Evolutionary conservation across 2,888 invertebrate genomes (phyloP).

Genomic region (Apodemia duryi): DNA sequence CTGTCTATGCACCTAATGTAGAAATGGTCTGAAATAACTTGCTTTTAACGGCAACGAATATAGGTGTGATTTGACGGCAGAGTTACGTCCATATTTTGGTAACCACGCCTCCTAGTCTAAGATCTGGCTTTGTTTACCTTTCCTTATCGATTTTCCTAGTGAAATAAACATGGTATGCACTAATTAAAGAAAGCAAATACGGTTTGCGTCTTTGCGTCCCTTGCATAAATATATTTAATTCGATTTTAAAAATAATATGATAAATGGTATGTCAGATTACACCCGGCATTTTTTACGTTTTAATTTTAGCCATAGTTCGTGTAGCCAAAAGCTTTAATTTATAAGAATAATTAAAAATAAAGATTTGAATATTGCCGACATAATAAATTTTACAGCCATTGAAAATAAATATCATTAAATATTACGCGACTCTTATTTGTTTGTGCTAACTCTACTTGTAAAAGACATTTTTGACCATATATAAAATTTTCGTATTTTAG

Average conservation of each 20-base stretch:
- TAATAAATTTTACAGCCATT: background rate
- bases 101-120: background rate
- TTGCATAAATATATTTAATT: background rate
- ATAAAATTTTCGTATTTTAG: too few species aligned
- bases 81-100: constrained; percentile 32
- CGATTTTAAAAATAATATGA: too few species aligned
- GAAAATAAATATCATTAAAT: background rate
- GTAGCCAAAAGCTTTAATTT: too few species aligned
- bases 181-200: too few species aligned
- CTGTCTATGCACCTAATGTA: constrained; percentile 40
- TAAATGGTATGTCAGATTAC: too few species aligned
- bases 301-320: too few species aligned
- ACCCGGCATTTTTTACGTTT: too few species aligned
- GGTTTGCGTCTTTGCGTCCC: too few species aligned
- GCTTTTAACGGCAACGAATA: constrained; percentile 38
- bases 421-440: too few species aligned
- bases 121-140: background rate
- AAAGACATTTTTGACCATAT: too few species aligned
- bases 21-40: constrained; percentile 45
- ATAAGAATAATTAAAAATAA: background rate
- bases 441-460: too few species aligned
- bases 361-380: background rate
- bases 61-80: constrained; percentile 40
- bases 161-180: background rate
- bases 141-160: too few species aligned